phyloP scores from a whole-genome alignment of 1,140 invertebrate genomes.

The Propsilocerus akamusi region DNA sequence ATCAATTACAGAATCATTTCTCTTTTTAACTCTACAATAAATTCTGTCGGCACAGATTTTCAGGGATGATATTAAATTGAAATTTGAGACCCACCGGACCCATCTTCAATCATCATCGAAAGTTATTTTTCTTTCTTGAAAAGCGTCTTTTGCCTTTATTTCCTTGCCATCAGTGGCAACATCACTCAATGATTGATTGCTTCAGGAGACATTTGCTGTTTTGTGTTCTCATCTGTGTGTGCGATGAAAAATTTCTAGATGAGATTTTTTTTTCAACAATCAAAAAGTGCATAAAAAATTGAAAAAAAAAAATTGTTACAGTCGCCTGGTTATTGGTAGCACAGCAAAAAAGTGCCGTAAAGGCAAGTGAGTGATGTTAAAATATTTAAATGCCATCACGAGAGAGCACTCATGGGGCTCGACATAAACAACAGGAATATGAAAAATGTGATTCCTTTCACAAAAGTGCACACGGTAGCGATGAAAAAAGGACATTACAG shows the following conservation, averaged over 20 bases:
- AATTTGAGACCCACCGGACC: background rate
- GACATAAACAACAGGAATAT: too few species aligned
- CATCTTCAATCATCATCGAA: too few species aligned
- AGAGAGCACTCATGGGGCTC: too few species aligned
- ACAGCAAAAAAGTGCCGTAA: too few species aligned
- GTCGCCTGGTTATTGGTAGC: too few species aligned
- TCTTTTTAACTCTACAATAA: conserved; percentile 1
- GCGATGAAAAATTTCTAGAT: background rate
- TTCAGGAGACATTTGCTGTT: background rate
- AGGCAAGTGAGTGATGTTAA: background rate
- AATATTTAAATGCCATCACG: conserved; percentile 2
- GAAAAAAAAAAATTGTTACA: too few species aligned
- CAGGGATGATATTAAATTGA: background rate
- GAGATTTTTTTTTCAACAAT: too few species aligned
- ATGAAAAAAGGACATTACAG: too few species aligned
- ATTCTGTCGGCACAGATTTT: background rate
- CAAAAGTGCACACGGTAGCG: too few species aligned
- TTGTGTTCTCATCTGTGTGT: background rate
- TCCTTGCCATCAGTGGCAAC: background rate
- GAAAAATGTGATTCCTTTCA: too few species aligned
- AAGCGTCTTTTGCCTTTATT: background rate
- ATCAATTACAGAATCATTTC: background rate
- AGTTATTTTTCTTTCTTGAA: background rate
- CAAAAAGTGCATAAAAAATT: background rate
- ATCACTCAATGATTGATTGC: background rate